A percentile compares a stretch with the other conserved stretches of the same genome.
These are phyloP conservation scores for Diuraphis noxia DNA, from an alignment of 1,140 invertebrate species.

Conservation along the genomic window DNA sequence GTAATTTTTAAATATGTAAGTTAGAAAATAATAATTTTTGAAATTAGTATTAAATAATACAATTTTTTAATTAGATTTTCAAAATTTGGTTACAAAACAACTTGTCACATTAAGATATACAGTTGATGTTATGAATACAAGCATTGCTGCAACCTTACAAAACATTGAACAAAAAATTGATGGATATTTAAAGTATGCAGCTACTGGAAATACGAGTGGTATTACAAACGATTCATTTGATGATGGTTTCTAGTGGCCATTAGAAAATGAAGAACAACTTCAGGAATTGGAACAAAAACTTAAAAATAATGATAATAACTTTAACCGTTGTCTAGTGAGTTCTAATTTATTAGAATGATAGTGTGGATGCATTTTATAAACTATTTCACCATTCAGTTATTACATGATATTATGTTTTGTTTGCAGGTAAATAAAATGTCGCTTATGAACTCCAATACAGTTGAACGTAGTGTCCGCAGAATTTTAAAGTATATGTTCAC, in stretches of 20 bases:
- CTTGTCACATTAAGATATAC: not conserved
- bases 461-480: slow-evolving; percentile 9
- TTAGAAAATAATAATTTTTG: too few relatives aligned
- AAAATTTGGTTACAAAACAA: not conserved
- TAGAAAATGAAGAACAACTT: slow-evolving; percentile 1
- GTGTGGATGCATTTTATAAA: not conserved
- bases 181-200: not conserved
- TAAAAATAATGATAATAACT: not conserved
- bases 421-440: slow-evolving; percentile 1
- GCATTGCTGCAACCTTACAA: not conserved
- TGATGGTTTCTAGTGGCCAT: not conserved
- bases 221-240: not conserved
- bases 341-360: not conserved
- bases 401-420: not conserved
- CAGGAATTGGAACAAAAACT: not conserved
- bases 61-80: not conserved
- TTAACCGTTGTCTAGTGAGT: not conserved
- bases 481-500: not conserved
- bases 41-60: not conserved
- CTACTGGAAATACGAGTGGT: not conserved
- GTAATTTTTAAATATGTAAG: not conserved
- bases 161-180: not conserved
- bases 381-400: not conserved
- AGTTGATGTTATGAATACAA: not conserved
- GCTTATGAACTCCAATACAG: not conserved